Conservation (phyloP, 2,113 vertebrate species). For the Sturnus vulgaris region DNA sequence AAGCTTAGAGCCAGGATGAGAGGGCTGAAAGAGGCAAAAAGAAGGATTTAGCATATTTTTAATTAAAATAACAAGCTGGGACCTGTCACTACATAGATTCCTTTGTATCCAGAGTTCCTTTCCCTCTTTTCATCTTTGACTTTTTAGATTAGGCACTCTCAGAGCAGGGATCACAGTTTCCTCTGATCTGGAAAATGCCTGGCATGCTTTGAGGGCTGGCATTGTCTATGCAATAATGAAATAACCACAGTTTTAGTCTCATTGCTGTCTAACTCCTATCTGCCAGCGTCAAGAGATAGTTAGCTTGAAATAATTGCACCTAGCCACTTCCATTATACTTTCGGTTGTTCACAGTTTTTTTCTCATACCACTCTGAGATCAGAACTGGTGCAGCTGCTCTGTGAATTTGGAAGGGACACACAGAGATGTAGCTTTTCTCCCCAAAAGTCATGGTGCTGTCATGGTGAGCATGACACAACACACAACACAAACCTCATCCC, state of each 20-base stretch:
- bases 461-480: no score
- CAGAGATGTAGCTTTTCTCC: not conserved
- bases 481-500: not conserved
- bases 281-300: not conserved
- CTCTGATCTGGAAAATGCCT: conserved; percentile 54
- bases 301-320: conserved; percentile 28
- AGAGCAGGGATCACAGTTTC: conserved; percentile 34
- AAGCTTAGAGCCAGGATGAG: conserved; percentile 46
- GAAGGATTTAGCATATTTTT: conserved; percentile 58
- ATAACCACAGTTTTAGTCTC: not conserved
- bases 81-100: conserved; percentile 50
- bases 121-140: conserved; percentile 51
- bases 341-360: not conserved
- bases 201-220: not conserved
- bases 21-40: conserved; percentile 47
- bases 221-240: conserved; percentile 18
- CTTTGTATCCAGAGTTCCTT: conserved; percentile 50
- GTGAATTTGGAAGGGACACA: not conserved
- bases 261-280: not conserved
- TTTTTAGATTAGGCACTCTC: conserved; percentile 44
- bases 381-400: not conserved
- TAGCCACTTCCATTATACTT: not conserved
- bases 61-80: conserved; percentile 61
- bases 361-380: not conserved
- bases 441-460: not conserved